Base-by-base conservation (phyloP, 2,888 invertebrate genomes). In the Drosophila bunnanda region DNA sequence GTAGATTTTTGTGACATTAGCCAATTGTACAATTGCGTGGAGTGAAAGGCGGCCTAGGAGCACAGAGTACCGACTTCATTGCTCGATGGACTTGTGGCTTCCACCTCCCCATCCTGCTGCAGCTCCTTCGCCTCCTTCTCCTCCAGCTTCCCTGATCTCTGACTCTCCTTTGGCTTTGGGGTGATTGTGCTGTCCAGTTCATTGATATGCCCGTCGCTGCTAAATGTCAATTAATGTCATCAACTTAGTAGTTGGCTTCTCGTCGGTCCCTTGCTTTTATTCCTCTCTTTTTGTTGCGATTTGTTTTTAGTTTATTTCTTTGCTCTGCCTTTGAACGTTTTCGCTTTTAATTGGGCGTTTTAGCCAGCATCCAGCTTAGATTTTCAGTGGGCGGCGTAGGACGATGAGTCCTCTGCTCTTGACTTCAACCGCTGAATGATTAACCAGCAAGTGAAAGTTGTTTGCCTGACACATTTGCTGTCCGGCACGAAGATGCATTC, bases 211-310 rank as follows among this genome's bases (percentile, higher is more conserved):
- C 89, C 88, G 87, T 80, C 84, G 78, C 89, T 71, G 89, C 84
- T 83, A 90, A 89, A 89, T 90, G 90, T 89, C 88, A 90, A 90
- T 88, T 88, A 88, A 89, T 90, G 88, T 90, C 88, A 87, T 83
- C 84, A 88, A 83, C 90, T 67, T 71, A 66, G 66, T 66, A 67
- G 67, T 58, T 67, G 67, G 60, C 66, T 71, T 67, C 46, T 46
- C 32, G 34, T 44, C 72, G 36, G 38, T 48, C 38, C 62, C 32
- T 62, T 62, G 62, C 68, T 66, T 62, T 36, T 38, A 36, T 46
- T 66, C 22, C 59, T 25, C 61, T 28, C 22, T 59, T 59, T 59
- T 58, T 71, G 58, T 65, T 60, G 20, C 38, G 17, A 20, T 59
- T 55, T 59, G 34, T 4, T 28, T 67, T 43, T 44, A 36, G 9